Evolutionary conservation across 1,140 invertebrate species (phyloP).

Genomic region (Lordiphosa mommai): DNA sequence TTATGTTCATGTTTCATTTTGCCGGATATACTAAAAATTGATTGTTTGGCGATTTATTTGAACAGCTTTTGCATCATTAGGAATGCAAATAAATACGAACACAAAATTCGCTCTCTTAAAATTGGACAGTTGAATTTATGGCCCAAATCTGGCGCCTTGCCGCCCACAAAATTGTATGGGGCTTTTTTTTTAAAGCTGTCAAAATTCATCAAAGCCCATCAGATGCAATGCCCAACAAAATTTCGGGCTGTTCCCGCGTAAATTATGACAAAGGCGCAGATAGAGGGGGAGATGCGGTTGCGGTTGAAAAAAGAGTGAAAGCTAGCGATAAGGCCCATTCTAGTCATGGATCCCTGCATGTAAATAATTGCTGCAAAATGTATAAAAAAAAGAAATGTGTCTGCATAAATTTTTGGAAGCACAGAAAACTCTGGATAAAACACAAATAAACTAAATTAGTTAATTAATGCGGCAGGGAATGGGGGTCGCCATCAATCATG

Average conservation of each 20-base stretch:
- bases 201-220: slow-evolving; percentile 61
- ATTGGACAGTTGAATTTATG: slow-evolving; percentile 30
- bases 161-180: slow-evolving; percentile 13
- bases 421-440: slow-evolving; percentile 43
- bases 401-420: slow-evolving; percentile 48
- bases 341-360: slow-evolving; percentile 34
- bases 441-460: slow-evolving; percentile 64
- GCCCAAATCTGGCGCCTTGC: slow-evolving; percentile 3
- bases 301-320: slow-evolving; percentile 57
- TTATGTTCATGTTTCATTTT: slow-evolving; percentile 27
- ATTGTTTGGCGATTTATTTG: slow-evolving; percentile 32
- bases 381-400: slow-evolving; percentile 16
- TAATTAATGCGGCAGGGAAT: slow-evolving; percentile 59
- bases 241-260: slow-evolving; percentile 37
- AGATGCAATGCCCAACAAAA: slow-evolving; percentile 27
- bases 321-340: slow-evolving; percentile 44
- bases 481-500: slow-evolving; percentile 66
- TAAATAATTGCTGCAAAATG: slow-evolving; percentile 40
- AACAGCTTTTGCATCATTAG: slow-evolving; percentile 48
- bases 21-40: slow-evolving; percentile 23
- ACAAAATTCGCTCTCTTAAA: background rate
- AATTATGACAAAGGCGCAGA: slow-evolving; percentile 54
- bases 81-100: slow-evolving; percentile 52
- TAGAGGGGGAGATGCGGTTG: too few relatives aligned
- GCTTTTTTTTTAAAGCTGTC: slow-evolving; percentile 36